Evolutionary conservation across 2,888 invertebrate species (phyloP).

Genomic region (Camptogramma bilineatum): DNA sequence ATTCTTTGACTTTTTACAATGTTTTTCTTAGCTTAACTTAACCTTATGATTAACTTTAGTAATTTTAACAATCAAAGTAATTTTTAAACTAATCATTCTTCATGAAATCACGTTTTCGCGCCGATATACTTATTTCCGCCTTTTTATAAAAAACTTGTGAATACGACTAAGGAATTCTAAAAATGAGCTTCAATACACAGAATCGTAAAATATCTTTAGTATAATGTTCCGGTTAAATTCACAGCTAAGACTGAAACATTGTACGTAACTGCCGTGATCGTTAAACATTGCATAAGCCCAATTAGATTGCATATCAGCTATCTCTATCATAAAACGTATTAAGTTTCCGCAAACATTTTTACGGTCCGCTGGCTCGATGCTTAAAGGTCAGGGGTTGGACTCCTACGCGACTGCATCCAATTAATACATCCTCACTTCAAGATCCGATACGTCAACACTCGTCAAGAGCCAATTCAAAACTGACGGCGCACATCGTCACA

Average conservation of each 20-base stretch:
- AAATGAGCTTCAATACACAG: neutral
- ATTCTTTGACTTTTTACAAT: no score
- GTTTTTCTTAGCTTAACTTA: no score
- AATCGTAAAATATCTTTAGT: constrained; percentile 7
- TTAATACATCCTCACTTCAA: constrained; percentile 79
- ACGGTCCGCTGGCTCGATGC: constrained; percentile 31
- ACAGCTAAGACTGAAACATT: constrained; percentile 12
- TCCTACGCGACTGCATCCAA: constrained; percentile 66
- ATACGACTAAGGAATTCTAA: neutral
- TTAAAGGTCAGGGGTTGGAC: constrained; percentile 45
- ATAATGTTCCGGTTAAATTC: constrained; percentile 19
- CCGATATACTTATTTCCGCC: neutral
- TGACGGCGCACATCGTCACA: constrained; percentile 76
- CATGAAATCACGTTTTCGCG: no score
- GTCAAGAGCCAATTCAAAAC: constrained; percentile 73
- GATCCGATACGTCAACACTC: constrained; percentile 77
- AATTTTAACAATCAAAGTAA: no score
- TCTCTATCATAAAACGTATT: constrained; percentile 30
- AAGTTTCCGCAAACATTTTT: constrained; percentile 38
- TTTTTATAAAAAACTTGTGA: neutral
- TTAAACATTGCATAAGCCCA: constrained; percentile 14
- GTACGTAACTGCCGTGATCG: constrained; percentile 15
- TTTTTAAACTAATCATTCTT: no score
- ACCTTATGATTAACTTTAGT: no score
- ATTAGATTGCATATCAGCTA: constrained; percentile 28